Conservation (phyloP, 2,797 vertebrate species). For the Girardinus metallicus region DNA sequence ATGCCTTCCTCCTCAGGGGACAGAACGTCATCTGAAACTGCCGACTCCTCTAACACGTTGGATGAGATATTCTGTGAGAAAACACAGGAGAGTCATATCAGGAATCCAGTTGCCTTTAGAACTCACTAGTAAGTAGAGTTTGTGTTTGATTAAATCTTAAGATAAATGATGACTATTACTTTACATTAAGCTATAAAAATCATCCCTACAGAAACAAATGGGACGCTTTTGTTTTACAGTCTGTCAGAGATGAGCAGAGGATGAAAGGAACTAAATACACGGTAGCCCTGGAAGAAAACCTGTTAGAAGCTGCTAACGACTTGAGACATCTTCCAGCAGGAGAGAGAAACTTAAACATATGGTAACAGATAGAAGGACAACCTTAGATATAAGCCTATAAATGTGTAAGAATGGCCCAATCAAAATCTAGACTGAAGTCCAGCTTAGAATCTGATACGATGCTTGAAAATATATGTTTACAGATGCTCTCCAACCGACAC, state of each 20-base stretch:
- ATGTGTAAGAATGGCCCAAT: not conserved
- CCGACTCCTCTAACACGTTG: conserved; percentile 91
- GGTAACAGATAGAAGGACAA: not conserved
- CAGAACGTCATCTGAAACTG: conserved; percentile 91
- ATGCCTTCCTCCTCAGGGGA: conserved; percentile 94
- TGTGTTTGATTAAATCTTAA: not conserved
- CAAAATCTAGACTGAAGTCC: not conserved
- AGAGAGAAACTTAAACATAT: not conserved
- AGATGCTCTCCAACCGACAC: not conserved
- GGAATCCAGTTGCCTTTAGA: not conserved
- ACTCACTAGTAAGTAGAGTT: not conserved
- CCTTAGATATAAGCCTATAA: not conserved
- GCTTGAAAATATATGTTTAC: not conserved
- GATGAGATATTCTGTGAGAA: conserved; percentile 87
- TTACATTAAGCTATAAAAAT: not conserved
- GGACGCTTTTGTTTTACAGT: not conserved
- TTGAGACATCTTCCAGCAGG: not conserved
- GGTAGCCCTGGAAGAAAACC: not conserved
- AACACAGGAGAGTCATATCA: conserved; percentile 16
- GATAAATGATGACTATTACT: not conserved
- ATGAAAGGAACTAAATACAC: not conserved
- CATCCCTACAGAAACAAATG: not conserved
- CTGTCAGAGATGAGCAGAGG: not conserved
- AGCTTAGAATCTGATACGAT: not conserved
- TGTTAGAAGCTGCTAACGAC: not conserved